A percentile compares a stretch with the other conserved stretches of the same genome.
phyloP scores from a whole-genome alignment of 1,140 invertebrate species.

The Tachypleus tridentatus region DNA sequence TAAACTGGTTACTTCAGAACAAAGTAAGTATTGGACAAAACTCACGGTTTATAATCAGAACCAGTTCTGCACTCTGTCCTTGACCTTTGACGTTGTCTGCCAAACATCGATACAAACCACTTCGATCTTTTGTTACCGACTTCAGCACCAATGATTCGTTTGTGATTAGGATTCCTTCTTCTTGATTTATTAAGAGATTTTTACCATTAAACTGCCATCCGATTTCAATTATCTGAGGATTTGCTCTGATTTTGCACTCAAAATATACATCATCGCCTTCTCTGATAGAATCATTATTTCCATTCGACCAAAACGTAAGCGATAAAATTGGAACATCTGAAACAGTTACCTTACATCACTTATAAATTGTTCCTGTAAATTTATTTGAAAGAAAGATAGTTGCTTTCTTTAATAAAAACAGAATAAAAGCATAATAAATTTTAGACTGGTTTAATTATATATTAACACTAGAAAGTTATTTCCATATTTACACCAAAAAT shows the following conservation, averaged over 20 bases:
- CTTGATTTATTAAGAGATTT: slow-evolving; percentile 24
- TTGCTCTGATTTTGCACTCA: slow-evolving; percentile 75
- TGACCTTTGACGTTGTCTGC: slow-evolving; percentile 79
- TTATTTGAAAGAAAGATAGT: no score
- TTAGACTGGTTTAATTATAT: no score
- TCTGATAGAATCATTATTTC: slow-evolving; percentile 57
- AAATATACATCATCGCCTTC: slow-evolving; percentile 74
- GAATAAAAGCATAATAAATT: no score
- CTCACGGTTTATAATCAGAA: slow-evolving; percentile 58
- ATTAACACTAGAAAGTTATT: no score
- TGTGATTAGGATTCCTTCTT: slow-evolving; percentile 61
- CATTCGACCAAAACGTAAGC: slow-evolving; percentile 46
- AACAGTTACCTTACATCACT: background rate
- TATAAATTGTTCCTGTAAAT: no score
- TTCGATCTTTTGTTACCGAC: slow-evolving; percentile 26
- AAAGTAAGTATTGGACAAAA: background rate
- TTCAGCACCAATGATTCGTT: slow-evolving; percentile 47
- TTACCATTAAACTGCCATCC: slow-evolving; percentile 62
- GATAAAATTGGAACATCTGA: slow-evolving; percentile 70
- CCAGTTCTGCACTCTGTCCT: slow-evolving; percentile 65
- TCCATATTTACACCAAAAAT: no score
- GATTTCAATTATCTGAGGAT: slow-evolving; percentile 66
- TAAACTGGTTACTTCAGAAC: no score
- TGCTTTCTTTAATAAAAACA: no score
- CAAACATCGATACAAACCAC: slow-evolving; percentile 60